phyloP scores from a whole-genome alignment of 2,888 invertebrate genomes.

The Tinea pellionella region DNA sequence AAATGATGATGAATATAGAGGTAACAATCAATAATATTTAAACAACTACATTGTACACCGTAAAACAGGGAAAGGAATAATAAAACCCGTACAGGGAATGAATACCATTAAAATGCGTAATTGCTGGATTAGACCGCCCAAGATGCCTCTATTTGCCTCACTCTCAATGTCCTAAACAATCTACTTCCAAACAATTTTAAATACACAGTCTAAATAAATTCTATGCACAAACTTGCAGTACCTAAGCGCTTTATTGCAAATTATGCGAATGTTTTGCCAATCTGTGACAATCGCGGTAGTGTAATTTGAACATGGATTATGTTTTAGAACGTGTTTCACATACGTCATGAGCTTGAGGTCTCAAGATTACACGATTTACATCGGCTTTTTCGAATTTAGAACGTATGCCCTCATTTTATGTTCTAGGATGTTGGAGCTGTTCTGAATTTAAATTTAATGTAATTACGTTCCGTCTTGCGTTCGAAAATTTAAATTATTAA shows the following conservation, averaged over 20 bases:
- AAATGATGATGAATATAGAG: too few relatives aligned
- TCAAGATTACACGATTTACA: conserved; percentile 65
- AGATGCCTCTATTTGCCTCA: conserved; percentile 58
- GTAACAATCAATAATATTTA: neutral
- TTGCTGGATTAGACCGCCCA: conserved; percentile 65
- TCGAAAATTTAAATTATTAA: neutral
- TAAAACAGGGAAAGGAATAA: conserved; percentile 65
- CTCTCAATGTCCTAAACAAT: conserved; percentile 29
- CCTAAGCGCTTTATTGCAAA: too few relatives aligned
- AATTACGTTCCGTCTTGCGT: neutral
- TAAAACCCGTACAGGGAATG: conserved; percentile 50
- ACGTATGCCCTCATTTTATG: conserved; percentile 49
- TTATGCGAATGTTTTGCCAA: conserved; percentile 12
- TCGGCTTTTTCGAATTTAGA: conserved; percentile 61
- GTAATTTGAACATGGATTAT: conserved; percentile 42
- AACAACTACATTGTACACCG: conserved; percentile 20
- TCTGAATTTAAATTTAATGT: conserved; percentile 46
- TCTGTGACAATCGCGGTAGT: conserved; percentile 28
- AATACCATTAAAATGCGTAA: conserved; percentile 68
- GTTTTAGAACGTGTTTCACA: conserved; percentile 54
- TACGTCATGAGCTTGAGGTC: conserved; percentile 59
- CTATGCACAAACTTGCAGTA: neutral
- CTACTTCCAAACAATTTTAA: conserved; percentile 18
- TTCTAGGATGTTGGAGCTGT: conserved; percentile 25
- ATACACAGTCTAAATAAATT: conserved; percentile 26